A percentile compares a stretch with the other conserved stretches of the same genome.
Evolutionary conservation across 2,113 vertebrate genomes (phyloP).

Genomic region (Verasper variegatus): DNA sequence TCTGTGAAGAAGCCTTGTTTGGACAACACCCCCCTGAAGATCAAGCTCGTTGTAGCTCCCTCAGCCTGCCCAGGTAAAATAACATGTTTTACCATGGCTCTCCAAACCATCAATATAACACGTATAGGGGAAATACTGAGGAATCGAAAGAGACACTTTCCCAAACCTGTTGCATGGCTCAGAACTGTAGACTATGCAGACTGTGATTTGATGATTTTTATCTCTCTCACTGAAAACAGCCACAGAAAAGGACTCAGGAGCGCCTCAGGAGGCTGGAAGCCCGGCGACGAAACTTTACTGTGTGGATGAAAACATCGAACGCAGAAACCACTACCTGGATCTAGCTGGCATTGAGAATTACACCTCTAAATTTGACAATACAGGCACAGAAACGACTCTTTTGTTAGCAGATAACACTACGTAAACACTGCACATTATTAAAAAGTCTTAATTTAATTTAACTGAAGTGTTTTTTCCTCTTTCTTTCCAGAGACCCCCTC

Average conservation of each 20-base stretch:
- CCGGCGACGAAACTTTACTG: conserved; percentile 77
- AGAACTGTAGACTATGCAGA: not conserved
- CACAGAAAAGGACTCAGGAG: conserved; percentile 29
- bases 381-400: conserved; percentile 76
- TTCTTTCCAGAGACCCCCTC: conserved; percentile 26
- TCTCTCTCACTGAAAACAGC: conserved; percentile 19
- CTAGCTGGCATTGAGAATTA: conserved; percentile 95
- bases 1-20: conserved; percentile 86
- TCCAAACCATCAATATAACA: not conserved
- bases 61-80: conserved; percentile 84
- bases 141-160: not conserved
- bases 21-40: conserved; percentile 86
- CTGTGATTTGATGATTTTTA: not conserved
- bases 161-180: not conserved
- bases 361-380: conserved; percentile 87
- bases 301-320: conserved; percentile 92
- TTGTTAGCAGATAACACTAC: no score
- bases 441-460: not conserved
- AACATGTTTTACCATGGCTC: not conserved
- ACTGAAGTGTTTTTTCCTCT: not conserved
- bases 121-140: not conserved
- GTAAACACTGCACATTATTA: not conserved
- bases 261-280: conserved; percentile 22
- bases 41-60: conserved; percentile 89
- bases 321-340: conserved; percentile 96